phyloP scores from a whole-genome alignment of 2,797 vertebrate genomes.

The Urosaurus nigricauda region DNA sequence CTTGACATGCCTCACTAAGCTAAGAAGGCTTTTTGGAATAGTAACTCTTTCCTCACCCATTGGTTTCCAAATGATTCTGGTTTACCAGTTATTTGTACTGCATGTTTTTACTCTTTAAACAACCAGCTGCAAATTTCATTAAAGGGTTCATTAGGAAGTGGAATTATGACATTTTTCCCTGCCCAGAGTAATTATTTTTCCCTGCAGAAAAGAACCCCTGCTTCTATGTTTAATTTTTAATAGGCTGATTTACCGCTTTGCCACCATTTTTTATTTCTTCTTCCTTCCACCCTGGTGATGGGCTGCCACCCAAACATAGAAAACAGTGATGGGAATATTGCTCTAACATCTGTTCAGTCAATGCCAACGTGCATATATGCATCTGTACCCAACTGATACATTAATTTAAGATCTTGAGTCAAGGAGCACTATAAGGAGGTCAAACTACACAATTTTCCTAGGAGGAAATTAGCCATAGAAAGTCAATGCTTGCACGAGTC shows the following conservation, averaged over 20 bases:
- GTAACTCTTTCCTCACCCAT: not conserved
- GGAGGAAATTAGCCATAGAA: not conserved
- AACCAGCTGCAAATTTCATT: no score
- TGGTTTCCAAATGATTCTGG: not conserved
- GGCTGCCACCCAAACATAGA: not conserved
- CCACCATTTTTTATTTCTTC: not conserved
- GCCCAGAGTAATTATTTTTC: not conserved
- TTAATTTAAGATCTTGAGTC: not conserved
- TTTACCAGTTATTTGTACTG: not conserved
- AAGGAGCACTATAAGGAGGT: not conserved
- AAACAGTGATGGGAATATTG: not conserved
- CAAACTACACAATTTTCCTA: not conserved
- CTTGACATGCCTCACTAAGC: not conserved
- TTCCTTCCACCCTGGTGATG: not conserved
- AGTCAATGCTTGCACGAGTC: not conserved
- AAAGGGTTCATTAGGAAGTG: not conserved
- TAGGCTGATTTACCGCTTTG: not conserved
- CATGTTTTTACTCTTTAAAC: not conserved
- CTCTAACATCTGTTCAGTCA: not conserved
- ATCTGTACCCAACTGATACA: not conserved
- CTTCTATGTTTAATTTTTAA: not conserved
- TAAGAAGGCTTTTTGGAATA: not conserved
- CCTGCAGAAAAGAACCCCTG: not conserved
- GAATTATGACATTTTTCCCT: not conserved
- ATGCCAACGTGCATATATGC: not conserved